phyloP scores from a whole-genome alignment of 2,797 vertebrate genomes.

The Microctenopoma lineatum region DNA sequence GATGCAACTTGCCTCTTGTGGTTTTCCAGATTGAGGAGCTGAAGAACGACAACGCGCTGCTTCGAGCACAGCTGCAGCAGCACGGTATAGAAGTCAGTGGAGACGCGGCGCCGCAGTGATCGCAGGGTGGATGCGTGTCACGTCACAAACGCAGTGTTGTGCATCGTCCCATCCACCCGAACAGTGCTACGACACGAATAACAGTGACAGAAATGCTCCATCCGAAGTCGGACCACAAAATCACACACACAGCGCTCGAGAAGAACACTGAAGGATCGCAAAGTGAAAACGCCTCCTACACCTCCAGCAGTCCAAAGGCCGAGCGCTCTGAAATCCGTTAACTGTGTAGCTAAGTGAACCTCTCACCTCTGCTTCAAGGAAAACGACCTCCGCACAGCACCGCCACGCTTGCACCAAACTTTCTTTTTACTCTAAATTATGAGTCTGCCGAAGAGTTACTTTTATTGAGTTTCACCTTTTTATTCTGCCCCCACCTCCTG shows the following conservation, averaged over 20 bases:
- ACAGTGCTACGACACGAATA: constrained; percentile 39
- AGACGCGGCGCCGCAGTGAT: constrained; percentile 87
- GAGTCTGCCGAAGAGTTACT: constrained; percentile 46
- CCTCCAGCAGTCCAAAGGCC: constrained; percentile 18
- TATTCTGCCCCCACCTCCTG: constrained; percentile 23
- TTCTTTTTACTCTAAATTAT: constrained; percentile 66
- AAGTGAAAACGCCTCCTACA: constrained; percentile 31
- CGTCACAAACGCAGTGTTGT: constrained; percentile 31
- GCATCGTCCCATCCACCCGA: constrained; percentile 46
- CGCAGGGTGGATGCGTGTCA: constrained; percentile 23
- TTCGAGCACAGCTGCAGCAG: constrained; percentile 92
- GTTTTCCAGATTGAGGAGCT: constrained; percentile 88
- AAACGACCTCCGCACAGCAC: constrained; percentile 44
- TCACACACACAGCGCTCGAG: constrained; percentile 26
- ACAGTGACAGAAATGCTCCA: constrained; percentile 32
- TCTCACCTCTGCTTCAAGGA: constrained; percentile 47
- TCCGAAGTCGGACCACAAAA: constrained; percentile 40
- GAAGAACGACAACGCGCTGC: constrained; percentile 92
- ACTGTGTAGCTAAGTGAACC: constrained; percentile 46
- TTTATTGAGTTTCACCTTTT: constrained; percentile 45
- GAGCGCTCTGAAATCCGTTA: constrained; percentile 35
- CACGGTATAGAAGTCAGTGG: constrained; percentile 90
- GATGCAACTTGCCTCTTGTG: not conserved
- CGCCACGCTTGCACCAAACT: constrained; percentile 54
- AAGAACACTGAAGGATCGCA: constrained; percentile 45